These are phyloP conservation scores for Octonoba sinensis DNA, from an alignment of 2,888 invertebrate genomes.

Conservation along the genomic window DNA sequence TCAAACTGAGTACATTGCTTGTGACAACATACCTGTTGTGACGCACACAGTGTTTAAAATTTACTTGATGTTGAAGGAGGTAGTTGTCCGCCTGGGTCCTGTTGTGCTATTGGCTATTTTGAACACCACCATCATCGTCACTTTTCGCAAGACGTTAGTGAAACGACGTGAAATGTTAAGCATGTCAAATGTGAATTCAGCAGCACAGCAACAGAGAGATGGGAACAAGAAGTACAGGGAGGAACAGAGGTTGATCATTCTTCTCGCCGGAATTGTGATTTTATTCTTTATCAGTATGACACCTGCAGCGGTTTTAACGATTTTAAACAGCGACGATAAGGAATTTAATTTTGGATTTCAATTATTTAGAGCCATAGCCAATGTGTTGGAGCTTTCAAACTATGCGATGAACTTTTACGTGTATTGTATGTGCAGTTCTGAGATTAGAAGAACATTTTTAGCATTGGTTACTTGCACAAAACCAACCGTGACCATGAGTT, in stretches of 20 bases:
- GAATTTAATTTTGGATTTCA: constrained; percentile 69
- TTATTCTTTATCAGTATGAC: constrained; percentile 74
- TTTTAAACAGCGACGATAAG: constrained; percentile 71
- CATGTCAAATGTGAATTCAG: constrained; percentile 23
- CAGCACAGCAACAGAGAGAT: constrained; percentile 21
- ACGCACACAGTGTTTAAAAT: constrained; percentile 69
- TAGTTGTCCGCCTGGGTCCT: constrained; percentile 73
- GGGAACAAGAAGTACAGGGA: constrained; percentile 69
- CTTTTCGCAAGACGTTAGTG: constrained; percentile 72
- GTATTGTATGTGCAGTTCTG: constrained; percentile 72
- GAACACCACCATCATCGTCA: constrained; percentile 72
- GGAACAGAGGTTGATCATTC: constrained; percentile 72
- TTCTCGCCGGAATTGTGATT: constrained; percentile 73
- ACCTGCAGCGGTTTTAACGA: constrained; percentile 72
- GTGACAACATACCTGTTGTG: constrained; percentile 68
- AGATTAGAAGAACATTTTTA: constrained; percentile 69
- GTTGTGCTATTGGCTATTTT: constrained; percentile 72
- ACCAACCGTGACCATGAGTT: constrained; percentile 26
- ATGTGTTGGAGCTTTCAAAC: constrained; percentile 73
- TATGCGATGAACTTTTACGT: constrained; percentile 75
- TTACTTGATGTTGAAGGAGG: constrained; percentile 72
- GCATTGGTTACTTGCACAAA: constrained; percentile 60
- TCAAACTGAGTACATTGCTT: constrained; percentile 66
- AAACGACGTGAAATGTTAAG: constrained; percentile 70
- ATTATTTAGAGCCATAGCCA: constrained; percentile 73